phyloP scores from a whole-genome alignment of 2,113 vertebrate species.

The Upupa epops region DNA sequence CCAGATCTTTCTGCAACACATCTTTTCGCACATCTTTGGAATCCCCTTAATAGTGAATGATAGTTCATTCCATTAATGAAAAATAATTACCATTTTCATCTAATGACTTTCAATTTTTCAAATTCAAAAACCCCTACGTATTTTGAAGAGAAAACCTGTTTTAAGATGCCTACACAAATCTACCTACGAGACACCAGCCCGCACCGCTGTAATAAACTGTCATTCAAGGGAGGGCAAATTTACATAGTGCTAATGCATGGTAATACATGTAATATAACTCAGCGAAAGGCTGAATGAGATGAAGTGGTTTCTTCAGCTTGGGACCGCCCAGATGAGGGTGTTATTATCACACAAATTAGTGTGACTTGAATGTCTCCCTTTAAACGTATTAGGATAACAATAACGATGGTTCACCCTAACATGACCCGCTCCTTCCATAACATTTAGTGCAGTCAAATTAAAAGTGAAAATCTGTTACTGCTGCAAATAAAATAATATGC shows the following conservation, averaged over 20 bases:
- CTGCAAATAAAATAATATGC: constrained; percentile 57
- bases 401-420: constrained; percentile 41
- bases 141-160: background rate
- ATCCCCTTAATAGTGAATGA: background rate
- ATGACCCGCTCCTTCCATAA: constrained; percentile 58
- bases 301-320: constrained; percentile 45
- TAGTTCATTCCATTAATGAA: background rate
- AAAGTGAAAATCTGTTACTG: constrained; percentile 55
- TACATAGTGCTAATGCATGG: constrained; percentile 41
- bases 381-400: constrained; percentile 64
- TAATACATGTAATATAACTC: constrained; percentile 50
- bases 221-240: constrained; percentile 35
- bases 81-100: background rate
- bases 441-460: constrained; percentile 61
- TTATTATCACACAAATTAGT: constrained; percentile 60
- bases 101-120: background rate
- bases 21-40: background rate
- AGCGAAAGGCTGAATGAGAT: constrained; percentile 60
- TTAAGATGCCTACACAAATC: background rate
- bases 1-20: too few species aligned
- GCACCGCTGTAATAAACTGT: background rate
- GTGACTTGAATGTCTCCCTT: constrained; percentile 60
- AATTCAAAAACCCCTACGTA: background rate
- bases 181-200: background rate
- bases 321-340: constrained; percentile 59